Conservation (phyloP, 2,797 vertebrate genomes). For the Menidia menidia region DNA sequence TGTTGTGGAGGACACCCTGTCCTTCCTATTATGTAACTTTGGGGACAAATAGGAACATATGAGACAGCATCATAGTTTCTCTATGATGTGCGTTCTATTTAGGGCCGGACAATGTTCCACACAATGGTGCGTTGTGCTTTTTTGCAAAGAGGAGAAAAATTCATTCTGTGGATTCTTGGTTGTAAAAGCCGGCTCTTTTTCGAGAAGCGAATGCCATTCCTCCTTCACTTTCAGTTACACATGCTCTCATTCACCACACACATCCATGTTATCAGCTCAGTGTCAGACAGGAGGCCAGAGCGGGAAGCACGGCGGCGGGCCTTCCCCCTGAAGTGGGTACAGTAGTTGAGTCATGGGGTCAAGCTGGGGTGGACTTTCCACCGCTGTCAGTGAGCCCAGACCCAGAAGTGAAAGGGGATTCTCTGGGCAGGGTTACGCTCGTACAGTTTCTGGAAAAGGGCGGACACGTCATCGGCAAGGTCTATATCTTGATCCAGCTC, state of each 20-base stretch:
- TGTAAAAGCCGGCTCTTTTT: conserved; percentile 31
- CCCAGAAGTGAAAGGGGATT: background rate
- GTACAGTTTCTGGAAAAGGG: conserved; percentile 45
- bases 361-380: conserved; percentile 58
- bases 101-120: conserved; percentile 48
- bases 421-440: conserved; percentile 2
- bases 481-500: conserved; percentile 32
- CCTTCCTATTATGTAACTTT: conserved; percentile 36
- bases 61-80: conserved; percentile 36
- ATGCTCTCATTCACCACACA: conserved; percentile 18
- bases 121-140: conserved; percentile 54
- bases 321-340: conserved; percentile 34
- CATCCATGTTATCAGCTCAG: conserved; percentile 27
- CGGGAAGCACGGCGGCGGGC: conserved; percentile 31
- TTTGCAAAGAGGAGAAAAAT: conserved; percentile 38
- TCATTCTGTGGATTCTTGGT: conserved; percentile 24
- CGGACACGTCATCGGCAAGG: conserved; percentile 26
- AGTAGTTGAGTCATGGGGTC: conserved; percentile 50
- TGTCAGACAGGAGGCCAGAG: conserved; percentile 15
- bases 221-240: conserved; percentile 27
- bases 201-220: conserved; percentile 32
- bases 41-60: conserved; percentile 31
- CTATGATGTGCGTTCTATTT: conserved; percentile 36
- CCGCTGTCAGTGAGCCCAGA: conserved; percentile 16
- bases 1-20: conserved; percentile 40